Base-by-base conservation (phyloP, 2,113 vertebrate species). In the Sterna hirundo region DNA sequence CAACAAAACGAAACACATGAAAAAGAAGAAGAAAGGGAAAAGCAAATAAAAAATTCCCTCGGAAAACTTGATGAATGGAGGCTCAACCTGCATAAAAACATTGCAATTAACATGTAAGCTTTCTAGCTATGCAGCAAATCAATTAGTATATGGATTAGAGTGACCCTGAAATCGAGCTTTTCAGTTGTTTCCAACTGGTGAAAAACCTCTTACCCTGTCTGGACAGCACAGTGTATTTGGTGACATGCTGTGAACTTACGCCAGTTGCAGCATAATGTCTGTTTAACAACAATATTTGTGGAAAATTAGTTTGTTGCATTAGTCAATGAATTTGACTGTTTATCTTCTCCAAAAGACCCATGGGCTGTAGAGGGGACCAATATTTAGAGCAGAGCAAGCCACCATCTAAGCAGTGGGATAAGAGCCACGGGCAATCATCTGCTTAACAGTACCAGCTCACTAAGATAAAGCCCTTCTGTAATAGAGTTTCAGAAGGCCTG, bases 361-460 rank as follows among this genome's bases (percentile, higher is more conserved):
- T 0, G 2, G 19, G 19, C 9, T 13, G 8, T 62, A 64, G 27
- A 54, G 27, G 5, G 15, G 15, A 11, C 32, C 17, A 3, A 10
- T 76, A 1, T 54, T 64, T 8, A 72, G 74, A 77, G 57, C 25
- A 54, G 32, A 55, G 22, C n/a, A 77, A 87, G 27, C 21, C 9
- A 16, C 29, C 2, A 1, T 58, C 11, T 42, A 51, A 86, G 61
- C 17, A 34, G 22, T 69, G 32, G 27, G 16, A 7, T 71, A 34
- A 68, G 49, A 72, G 51, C 21, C 2, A 2, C 7, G 23, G 29
- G 21, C 40, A 42, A 15, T 46, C 29, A 30, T 18, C 44, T 55
- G 38, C 66, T 64, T 40, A 72, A 34, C 25, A 74, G 44, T 38
- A 25, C 26, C 34, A 65, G 61, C 13, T 70, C 69, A 40, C 34